Conservation (phyloP, 2,113 vertebrate species). For the Corythornis cristatus region DNA sequence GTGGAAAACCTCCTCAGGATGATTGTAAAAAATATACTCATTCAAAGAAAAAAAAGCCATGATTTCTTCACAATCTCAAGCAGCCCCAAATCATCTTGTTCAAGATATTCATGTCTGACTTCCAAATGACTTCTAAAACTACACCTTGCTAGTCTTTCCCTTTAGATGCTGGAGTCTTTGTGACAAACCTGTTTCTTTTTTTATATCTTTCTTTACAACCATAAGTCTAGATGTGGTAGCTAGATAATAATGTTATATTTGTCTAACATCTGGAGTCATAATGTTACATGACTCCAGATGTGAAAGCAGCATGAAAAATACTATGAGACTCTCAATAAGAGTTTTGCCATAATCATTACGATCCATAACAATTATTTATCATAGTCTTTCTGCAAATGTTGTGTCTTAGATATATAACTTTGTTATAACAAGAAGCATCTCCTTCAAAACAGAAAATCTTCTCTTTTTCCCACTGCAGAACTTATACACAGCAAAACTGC, state of each 20-base stretch:
- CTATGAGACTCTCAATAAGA: background rate
- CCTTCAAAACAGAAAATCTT: constrained; percentile 17
- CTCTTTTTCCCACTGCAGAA: background rate
- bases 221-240: background rate
- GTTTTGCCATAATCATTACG: background rate
- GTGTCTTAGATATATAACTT: background rate
- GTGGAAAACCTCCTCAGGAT: background rate
- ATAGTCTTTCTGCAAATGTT: background rate
- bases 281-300: background rate
- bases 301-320: background rate
- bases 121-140: background rate
- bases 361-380: background rate
- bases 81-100: background rate
- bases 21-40: background rate
- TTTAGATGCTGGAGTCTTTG: background rate
- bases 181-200: background rate
- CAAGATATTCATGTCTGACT: background rate
- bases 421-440: background rate
- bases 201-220: background rate
- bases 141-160: background rate
- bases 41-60: background rate
- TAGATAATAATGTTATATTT: background rate
- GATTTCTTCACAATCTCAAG: background rate
- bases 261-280: background rate
- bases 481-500: background rate